phyloP scores from a whole-genome alignment of 2,888 invertebrate species.

The Meiosimyza platycephala region DNA sequence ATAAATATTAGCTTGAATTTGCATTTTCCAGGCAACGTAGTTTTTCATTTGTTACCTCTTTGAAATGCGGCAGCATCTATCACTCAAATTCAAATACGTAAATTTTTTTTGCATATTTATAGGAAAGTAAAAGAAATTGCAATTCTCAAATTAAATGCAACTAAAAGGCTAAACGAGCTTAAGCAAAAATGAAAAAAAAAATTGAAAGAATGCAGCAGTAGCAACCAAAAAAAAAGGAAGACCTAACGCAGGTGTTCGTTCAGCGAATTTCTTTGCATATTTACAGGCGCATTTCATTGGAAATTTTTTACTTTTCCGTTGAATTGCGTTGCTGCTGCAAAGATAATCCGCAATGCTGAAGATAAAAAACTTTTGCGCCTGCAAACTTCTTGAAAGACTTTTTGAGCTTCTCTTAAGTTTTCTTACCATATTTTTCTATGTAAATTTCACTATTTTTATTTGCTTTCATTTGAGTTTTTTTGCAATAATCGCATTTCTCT shows the following conservation, averaged over 20 bases:
- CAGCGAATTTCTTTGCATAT: constrained; percentile 24
- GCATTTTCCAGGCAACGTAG: no score
- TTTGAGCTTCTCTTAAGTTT: constrained; percentile 11
- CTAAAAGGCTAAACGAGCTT: constrained; percentile 1
- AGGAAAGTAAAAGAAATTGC: constrained; percentile 44
- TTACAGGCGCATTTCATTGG: constrained; percentile 21
- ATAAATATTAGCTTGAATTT: no score
- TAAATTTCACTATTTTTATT: constrained; percentile 4
- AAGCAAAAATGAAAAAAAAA: neutral
- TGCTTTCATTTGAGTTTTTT: constrained; percentile 2
- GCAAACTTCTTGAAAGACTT: constrained; percentile 38
- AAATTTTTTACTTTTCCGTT: neutral
- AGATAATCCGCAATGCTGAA: constrained; percentile 29
- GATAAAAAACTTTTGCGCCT: constrained; percentile 39
- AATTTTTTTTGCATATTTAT: constrained; percentile 56
- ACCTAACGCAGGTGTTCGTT: constrained; percentile 30
- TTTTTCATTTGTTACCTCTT: no score
- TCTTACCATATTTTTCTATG: neutral
- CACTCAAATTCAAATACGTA: constrained; percentile 8
- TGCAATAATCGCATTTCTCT: constrained; percentile 31
- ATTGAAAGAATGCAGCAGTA: constrained; percentile 1
- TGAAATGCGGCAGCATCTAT: no score
- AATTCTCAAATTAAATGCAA: constrained; percentile 36
- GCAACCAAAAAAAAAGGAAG: neutral
- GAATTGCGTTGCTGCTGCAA: constrained; percentile 10